phyloP scores from a whole-genome alignment of 2,888 invertebrate genomes.

The Morinoia aosen region DNA sequence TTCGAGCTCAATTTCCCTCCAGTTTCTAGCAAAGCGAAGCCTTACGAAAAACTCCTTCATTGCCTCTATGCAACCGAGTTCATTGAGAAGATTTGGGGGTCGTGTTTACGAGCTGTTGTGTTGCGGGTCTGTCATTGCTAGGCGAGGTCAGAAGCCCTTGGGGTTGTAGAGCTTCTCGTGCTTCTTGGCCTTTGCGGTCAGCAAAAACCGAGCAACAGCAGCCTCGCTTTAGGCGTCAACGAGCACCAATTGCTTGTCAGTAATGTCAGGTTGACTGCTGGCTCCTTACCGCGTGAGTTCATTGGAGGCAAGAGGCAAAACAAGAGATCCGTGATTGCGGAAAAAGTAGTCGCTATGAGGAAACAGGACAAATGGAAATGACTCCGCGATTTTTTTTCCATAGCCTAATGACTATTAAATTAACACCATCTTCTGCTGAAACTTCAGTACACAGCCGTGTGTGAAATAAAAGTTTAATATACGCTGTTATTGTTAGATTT shows the following conservation, averaged over 20 bases:
- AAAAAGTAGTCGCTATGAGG: not conserved
- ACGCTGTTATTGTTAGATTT: not conserved
- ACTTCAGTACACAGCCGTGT: not conserved
- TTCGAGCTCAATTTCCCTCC: not conserved
- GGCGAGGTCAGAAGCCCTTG: not conserved
- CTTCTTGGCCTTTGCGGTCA: not conserved
- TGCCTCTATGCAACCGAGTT: not conserved
- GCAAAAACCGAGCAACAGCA: not conserved
- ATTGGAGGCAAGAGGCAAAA: not conserved
- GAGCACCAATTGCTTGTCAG: not conserved
- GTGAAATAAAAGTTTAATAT: not conserved
- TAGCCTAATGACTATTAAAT: not conserved
- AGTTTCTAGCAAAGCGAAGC: not conserved
- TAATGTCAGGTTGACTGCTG: not conserved
- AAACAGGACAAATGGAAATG: not conserved
- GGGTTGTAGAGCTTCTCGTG: not conserved
- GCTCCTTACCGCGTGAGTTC: not conserved
- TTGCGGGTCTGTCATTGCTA: slow-evolving; percentile 19
- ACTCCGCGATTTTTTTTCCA: not conserved
- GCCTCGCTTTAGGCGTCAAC: not conserved
- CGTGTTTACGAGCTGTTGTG: slow-evolving; percentile 17
- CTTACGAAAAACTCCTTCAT: not conserved
- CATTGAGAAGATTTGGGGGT: not conserved
- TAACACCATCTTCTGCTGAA: not conserved
- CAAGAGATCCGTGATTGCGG: not conserved